Percentiles rank a stretch among this genome's conserved stretches.
These are phyloP conservation scores for Engraulis encrasicolus DNA, from an alignment of 2,113 vertebrate genomes.

Conservation along the genomic window DNA sequence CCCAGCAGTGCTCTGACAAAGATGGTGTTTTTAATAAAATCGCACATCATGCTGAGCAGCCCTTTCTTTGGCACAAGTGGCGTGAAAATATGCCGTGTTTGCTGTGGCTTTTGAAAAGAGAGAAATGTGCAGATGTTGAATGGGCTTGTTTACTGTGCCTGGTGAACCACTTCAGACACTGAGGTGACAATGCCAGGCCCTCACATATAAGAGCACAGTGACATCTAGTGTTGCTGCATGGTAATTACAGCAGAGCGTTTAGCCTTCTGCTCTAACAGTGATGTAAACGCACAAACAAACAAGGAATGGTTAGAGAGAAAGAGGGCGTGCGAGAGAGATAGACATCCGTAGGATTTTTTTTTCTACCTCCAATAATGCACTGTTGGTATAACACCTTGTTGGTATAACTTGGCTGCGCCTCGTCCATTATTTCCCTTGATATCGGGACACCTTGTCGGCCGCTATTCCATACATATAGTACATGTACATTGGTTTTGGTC, in stretches of 20 bases:
- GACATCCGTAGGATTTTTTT: no score
- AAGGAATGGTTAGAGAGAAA: no score
- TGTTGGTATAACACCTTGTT: no score
- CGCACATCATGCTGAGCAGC: neutral
- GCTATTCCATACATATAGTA: no score
- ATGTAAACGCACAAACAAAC: no score
- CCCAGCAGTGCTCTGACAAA: neutral
- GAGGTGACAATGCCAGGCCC: neutral
- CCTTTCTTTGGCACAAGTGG: neutral
- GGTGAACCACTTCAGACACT: neutral
- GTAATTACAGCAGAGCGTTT: neutral
- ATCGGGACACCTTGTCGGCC: no score
- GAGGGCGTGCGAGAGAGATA: no score
- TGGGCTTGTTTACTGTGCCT: neutral
- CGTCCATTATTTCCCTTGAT: no score
- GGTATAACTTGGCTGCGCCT: no score
- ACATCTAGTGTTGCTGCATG: conserved; percentile 47
- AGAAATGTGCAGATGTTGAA: neutral
- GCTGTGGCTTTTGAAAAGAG: conserved; percentile 34
- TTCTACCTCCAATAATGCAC: no score
- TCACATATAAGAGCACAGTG: conserved; percentile 25
- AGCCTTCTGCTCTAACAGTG: neutral
- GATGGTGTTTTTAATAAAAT: neutral
- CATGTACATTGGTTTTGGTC: no score
- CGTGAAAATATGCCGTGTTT: conserved; percentile 58